Evolutionary conservation across 2,888 invertebrate genomes (phyloP).

Genomic region (Tromatobia lineatoria): DNA sequence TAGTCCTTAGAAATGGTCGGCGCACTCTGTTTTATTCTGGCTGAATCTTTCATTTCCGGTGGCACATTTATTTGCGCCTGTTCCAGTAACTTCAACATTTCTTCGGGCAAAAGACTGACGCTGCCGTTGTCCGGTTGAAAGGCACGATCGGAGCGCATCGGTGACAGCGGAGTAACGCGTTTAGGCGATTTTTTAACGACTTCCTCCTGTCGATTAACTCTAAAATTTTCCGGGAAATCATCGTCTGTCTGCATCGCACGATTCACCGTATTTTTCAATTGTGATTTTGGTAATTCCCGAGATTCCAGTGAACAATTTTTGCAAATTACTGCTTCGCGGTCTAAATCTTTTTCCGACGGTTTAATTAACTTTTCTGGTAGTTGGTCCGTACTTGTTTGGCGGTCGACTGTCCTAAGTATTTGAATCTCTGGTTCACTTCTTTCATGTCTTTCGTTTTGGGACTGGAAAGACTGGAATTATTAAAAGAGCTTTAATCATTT

Average conservation of each 20-base stretch:
- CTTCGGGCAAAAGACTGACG: constrained; percentile 76
- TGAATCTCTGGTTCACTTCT: constrained; percentile 39
- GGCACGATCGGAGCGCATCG: constrained; percentile 34
- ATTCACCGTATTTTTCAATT: constrained; percentile 10
- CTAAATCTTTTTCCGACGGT: constrained; percentile 1
- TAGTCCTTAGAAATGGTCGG: constrained; percentile 56
- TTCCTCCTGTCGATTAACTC: constrained; percentile 1
- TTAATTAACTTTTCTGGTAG: not conserved
- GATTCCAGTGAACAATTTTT: constrained; percentile 35
- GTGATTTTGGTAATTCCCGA: not conserved
- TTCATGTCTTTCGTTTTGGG: constrained; percentile 59
- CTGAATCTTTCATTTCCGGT: constrained; percentile 71
- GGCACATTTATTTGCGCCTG: constrained; percentile 81
- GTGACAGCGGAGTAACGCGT: constrained; percentile 8
- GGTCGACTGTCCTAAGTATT: constrained; percentile 32
- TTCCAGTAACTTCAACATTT: constrained; percentile 82
- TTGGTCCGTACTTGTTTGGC: constrained; percentile 55
- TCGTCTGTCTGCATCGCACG: constrained; percentile 51
- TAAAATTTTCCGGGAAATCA: not conserved
- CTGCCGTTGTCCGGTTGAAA: constrained; percentile 64
- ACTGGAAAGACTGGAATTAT: constrained; percentile 64
- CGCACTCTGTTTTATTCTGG: constrained; percentile 69
- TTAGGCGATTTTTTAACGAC: constrained; percentile 40
- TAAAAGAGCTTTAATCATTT: not conserved
- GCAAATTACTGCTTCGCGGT: constrained; percentile 27